Conservation (phyloP, 30 jellyfish, hydroid and myxozoan species). For the Rhopilema esculentum region DNA sequence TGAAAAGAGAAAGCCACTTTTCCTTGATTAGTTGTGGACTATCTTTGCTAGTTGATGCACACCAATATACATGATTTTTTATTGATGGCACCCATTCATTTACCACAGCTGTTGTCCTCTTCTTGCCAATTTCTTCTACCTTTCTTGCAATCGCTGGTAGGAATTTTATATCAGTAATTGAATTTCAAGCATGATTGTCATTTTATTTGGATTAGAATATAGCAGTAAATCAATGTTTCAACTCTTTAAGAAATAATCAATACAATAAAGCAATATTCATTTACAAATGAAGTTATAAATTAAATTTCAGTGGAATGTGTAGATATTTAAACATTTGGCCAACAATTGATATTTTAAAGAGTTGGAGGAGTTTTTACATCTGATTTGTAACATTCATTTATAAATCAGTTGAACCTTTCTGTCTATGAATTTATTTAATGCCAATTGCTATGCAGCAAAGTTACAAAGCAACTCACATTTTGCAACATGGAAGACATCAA, state of each 20-base stretch:
- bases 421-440: neutral
- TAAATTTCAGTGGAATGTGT: neutral
- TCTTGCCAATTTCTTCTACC: slow-evolving; percentile 20
- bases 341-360: neutral
- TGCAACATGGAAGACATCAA: slow-evolving; percentile 54
- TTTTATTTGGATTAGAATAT: neutral
- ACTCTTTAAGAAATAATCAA: neutral
- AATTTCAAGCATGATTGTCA: neutral
- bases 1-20: slow-evolving; percentile 51
- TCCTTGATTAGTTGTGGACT: slow-evolving; percentile 30
- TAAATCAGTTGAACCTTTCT: neutral
- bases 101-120: slow-evolving; percentile 16
- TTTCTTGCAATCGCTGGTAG: slow-evolving; percentile 27
- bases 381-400: neutral
- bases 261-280: neutral
- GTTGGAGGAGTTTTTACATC: neutral
- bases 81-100: slow-evolving; percentile 27
- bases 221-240: neutral
- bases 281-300: neutral
- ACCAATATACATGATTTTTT: slow-evolving; percentile 59
- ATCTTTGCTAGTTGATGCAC: slow-evolving; percentile 51
- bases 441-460: neutral
- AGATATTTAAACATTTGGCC: neutral
- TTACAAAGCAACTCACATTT: slow-evolving; percentile 36
- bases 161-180: neutral